phyloP scores from a whole-genome alignment of 2,113 vertebrate species.

The Stomatorhinus ivindoensis region DNA sequence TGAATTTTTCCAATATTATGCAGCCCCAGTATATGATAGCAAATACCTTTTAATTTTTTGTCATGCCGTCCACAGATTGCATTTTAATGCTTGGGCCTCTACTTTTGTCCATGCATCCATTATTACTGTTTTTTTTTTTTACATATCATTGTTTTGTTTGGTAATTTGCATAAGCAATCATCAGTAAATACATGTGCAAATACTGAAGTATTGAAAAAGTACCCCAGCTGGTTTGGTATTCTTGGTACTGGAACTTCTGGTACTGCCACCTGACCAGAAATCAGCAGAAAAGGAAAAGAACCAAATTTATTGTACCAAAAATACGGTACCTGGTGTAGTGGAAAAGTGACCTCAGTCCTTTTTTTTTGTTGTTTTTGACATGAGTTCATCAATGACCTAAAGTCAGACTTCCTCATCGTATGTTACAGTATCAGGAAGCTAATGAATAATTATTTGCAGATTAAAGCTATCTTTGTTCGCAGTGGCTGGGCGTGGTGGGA shows the following conservation, averaged over 20 bases:
- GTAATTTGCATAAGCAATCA: neutral
- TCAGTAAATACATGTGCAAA: neutral
- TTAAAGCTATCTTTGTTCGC: neutral
- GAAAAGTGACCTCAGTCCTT: neutral
- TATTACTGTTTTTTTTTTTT: neutral
- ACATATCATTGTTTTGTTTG: neutral
- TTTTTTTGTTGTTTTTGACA: neutral
- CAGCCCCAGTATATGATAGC: neutral
- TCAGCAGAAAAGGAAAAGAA: neutral
- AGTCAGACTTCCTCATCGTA: neutral
- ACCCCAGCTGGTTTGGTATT: neutral
- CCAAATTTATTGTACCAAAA: neutral
- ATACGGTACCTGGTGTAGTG: neutral
- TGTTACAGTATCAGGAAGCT: neutral
- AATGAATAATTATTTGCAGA: neutral
- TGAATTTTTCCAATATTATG: neutral
- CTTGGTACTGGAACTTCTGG: neutral
- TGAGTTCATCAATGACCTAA: neutral
- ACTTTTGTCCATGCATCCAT: neutral
- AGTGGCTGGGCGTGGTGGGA: neutral
- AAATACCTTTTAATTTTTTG: neutral
- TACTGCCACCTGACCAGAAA: neutral
- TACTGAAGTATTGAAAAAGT: neutral
- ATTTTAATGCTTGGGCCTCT: neutral
- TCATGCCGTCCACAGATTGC: neutral